Evolutionary conservation across 2,113 vertebrate species (phyloP), one percentile per base, ranked within the genome.

Genomic region (Forbesichthys agassizii): DNA sequence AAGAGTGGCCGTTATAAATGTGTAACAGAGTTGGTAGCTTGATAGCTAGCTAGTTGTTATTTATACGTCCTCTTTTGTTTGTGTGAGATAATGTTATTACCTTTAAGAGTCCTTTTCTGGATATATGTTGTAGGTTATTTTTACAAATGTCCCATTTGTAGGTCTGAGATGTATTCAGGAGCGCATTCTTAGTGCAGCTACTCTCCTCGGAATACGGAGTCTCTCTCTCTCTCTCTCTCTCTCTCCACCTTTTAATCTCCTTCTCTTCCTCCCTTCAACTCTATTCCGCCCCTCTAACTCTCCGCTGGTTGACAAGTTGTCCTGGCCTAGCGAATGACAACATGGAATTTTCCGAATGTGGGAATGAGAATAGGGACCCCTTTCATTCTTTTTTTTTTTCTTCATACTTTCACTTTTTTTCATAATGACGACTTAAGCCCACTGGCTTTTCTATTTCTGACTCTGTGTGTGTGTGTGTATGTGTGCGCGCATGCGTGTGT

Each of bases 271-370:
- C 2, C 70, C 47, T 47, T 61, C 56, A 13, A 11, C 47, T 20
- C 18, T 49, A 51, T 53, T 16, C 56, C 57, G 55, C 61, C 18
- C 56, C n/a, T 20, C 55, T 27, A 71, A 80, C 73, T 65, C 65
- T 42, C 36, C 36, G 88, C 85, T 86, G 88, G 88, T 20, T 72
- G 79, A 84, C 65, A 36, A 64, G 70, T 70, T 69, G 67, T 83
- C 82, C 76, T 61, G 68, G 84, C 79, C 85, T 52, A 84, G 87
- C 84, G 84, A 90, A 91, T 90, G 84, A 91, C 90, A 89, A 71
- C 84, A 91, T 90, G 90, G 88, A 91, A 91, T 84, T 90, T 91
- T 91, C 90, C 88, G 84, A 87, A 88, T 79, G 85, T 85, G 79
- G 85, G 85, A 78, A 69, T 82, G 79, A 84, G 78, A 88, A 91